Evolutionary conservation across 2,797 vertebrate species (phyloP).

Genomic region (Rhadinocentrus ornatus): DNA sequence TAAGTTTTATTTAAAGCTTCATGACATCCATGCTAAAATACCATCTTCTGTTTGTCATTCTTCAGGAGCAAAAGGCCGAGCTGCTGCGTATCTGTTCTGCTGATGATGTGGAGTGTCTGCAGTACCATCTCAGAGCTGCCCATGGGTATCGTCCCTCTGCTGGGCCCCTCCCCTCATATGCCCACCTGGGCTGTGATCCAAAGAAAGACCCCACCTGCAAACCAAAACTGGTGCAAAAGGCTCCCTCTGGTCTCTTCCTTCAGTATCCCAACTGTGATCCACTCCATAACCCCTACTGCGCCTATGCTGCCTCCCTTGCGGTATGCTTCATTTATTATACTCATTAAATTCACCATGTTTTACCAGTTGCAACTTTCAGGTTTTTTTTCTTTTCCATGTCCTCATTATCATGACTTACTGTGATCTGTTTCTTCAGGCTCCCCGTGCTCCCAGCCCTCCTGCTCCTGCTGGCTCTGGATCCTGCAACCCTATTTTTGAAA

Average conservation of each 20-base stretch:
- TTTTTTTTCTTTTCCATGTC: not conserved
- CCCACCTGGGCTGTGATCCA: constrained; percentile 83
- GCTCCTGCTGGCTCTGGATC: constrained; percentile 70
- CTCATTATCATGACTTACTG: not conserved
- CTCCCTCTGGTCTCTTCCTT: constrained; percentile 74
- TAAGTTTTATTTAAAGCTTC: not conserved
- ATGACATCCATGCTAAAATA: not conserved
- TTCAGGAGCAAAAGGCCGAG: constrained; percentile 80
- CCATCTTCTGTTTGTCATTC: not conserved
- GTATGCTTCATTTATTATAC: constrained; percentile 38
- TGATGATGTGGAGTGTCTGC: constrained; percentile 84
- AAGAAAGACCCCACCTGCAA: constrained; percentile 78
- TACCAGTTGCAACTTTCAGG: not conserved
- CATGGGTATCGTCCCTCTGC: constrained; percentile 72
- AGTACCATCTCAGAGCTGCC: constrained; percentile 84
- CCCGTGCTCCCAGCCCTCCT: constrained; percentile 57
- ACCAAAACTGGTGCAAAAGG: constrained; percentile 73
- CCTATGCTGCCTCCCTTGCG: constrained; percentile 68
- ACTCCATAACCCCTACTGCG: constrained; percentile 75
- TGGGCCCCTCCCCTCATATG: constrained; percentile 76
- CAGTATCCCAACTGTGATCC: constrained; percentile 82
- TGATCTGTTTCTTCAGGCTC: constrained; percentile 55
- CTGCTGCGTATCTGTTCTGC: constrained; percentile 82
- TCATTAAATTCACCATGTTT: not conserved
- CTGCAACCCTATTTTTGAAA: constrained; percentile 84